A percentile compares a stretch with the other conserved stretches of the same genome.
These are phyloP conservation scores for Gymnosoma rotundatum DNA, from an alignment of 2,888 invertebrate genomes.

Conservation along the genomic window DNA sequence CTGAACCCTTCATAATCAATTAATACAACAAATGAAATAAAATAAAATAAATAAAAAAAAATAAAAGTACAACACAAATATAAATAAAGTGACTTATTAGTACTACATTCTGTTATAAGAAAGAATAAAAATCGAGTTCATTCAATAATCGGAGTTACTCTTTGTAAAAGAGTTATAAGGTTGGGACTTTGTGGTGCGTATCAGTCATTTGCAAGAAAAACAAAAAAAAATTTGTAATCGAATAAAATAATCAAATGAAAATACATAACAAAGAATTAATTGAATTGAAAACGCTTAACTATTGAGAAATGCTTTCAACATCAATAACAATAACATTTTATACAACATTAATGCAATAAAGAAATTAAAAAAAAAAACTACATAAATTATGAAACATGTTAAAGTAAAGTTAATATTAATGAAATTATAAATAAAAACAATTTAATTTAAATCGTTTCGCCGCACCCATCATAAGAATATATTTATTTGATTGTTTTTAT, in stretches of 20 bases:
- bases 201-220: constrained; percentile 35
- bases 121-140: constrained; percentile 30
- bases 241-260: constrained; percentile 9
- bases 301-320: constrained; percentile 56
- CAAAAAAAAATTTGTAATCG: constrained; percentile 32
- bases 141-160: constrained; percentile 44
- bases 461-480: constrained; percentile 33
- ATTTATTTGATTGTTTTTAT: not conserved
- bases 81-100: not conserved
- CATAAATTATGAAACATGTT: not conserved
- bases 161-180: constrained; percentile 47
- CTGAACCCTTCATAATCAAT: constrained; percentile 65
- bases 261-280: not conserved
- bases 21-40: constrained; percentile 47
- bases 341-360: constrained; percentile 32
- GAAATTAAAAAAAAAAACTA: not conserved
- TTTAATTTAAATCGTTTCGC: not conserved
- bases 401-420: constrained; percentile 19
- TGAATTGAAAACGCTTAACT: constrained; percentile 43
- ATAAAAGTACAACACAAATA: constrained; percentile 33
- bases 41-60: constrained; percentile 17
- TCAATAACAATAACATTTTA: constrained; percentile 16
- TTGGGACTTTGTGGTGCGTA: constrained; percentile 66
- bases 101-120: constrained; percentile 7
- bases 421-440: constrained; percentile 28